These are phyloP conservation scores for Nineta flava DNA, from an alignment of 2,888 invertebrate genomes.

Conservation along the genomic window DNA sequence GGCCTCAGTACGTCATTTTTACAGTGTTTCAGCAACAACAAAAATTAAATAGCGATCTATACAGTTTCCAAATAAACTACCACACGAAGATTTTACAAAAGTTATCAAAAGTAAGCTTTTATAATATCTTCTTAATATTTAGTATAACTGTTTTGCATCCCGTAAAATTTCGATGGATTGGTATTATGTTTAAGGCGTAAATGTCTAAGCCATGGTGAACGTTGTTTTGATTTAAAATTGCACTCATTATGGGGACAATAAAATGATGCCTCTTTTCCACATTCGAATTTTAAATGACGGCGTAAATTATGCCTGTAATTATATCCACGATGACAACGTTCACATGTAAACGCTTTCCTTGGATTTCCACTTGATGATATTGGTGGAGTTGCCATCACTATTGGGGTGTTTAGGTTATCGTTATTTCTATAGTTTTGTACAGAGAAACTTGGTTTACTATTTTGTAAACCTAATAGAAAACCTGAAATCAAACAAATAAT, in stretches of 20 bases:
- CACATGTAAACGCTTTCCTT: neutral
- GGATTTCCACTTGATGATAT: neutral
- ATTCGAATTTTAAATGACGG: constrained; percentile 25
- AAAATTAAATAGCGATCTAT: no score
- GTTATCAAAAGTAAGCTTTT: no score
- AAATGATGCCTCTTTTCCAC: constrained; percentile 24
- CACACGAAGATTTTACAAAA: no score
- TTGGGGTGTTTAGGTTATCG: no score
- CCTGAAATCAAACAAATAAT: no score
- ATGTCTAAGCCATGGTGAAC: neutral
- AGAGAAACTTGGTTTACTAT: no score
- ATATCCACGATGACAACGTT: constrained; percentile 19
- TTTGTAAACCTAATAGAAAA: no score
- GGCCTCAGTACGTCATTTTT: no score
- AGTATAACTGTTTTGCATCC: neutral
- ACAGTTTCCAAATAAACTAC: no score
- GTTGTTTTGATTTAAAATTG: neutral
- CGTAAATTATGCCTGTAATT: constrained; percentile 22
- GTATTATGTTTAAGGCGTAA: neutral
- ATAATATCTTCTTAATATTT: neutral
- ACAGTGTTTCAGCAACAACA: no score
- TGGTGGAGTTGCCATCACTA: no score
- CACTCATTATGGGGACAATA: constrained; percentile 16
- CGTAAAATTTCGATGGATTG: neutral
- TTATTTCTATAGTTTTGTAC: no score